These are phyloP conservation scores for Mallotus villosus DNA, from an alignment of 2,797 vertebrate species.

Conservation along the genomic window DNA sequence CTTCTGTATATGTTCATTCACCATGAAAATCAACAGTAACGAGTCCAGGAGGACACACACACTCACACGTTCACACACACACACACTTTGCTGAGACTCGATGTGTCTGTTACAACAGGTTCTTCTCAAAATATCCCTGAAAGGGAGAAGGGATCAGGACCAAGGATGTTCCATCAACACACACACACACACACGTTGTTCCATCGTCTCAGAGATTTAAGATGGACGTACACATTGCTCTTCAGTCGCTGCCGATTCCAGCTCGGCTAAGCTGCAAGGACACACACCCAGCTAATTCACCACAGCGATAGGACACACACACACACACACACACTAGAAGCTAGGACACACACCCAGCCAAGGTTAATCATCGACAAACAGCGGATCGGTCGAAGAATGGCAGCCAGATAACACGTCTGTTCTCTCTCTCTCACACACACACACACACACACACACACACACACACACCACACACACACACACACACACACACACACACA, in stretches of 20 bases:
- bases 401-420: conserved; percentile 7
- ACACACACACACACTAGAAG: conserved; percentile 8
- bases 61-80: neutral
- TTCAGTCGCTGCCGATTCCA: neutral
- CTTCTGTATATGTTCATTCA: conserved; percentile 48
- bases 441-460: neutral
- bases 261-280: conserved; percentile 19
- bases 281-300: conserved; percentile 11
- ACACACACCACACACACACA: neutral
- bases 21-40: conserved; percentile 36
- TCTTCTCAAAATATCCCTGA: neutral
- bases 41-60: conserved; percentile 26
- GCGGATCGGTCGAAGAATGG: conserved; percentile 16
- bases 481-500: no score
- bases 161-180: neutral
- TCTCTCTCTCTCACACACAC: neutral
- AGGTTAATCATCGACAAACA: conserved; percentile 56
- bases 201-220: conserved; percentile 25
- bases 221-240: conserved; percentile 37
- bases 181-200: neutral
- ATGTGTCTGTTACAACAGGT: neutral
- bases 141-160: neutral
- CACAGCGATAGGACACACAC: conserved; percentile 33
- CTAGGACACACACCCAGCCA: neutral
- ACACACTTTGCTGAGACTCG: neutral